These are phyloP conservation scores for Etia nguti DNA, from an alignment of 2,113 vertebrate species.

Conservation along the genomic window DNA sequence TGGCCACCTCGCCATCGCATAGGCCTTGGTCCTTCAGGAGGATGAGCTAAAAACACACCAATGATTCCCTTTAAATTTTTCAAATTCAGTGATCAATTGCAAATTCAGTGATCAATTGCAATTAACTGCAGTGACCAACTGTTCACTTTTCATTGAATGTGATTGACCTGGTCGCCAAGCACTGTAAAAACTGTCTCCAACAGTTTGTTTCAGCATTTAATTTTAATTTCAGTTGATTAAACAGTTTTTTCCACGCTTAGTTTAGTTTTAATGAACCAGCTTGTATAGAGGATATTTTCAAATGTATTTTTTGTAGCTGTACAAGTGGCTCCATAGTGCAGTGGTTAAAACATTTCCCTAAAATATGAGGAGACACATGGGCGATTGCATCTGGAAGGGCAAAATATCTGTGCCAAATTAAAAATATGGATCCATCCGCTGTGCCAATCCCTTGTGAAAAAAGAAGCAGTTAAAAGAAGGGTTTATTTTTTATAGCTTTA, in stretches of 20 bases:
- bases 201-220: not conserved
- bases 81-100: not conserved
- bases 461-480: no score
- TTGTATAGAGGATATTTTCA: not conserved
- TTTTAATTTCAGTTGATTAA: no score
- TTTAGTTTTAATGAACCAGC: not conserved
- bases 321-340: not conserved
- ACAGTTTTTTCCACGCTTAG: not conserved
- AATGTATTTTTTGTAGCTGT: not conserved
- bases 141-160: not conserved
- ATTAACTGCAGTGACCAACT: not conserved
- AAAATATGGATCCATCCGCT: no score
- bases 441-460: no score
- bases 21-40: not conserved
- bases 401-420: no score
- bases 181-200: not conserved
- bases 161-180: accelerated
- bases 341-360: no score
- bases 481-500: no score
- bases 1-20: accelerated
- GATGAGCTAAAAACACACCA: not conserved
- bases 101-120: not conserved
- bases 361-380: no score
- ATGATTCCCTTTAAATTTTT: not conserved
- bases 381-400: no score